Evolutionary conservation across 2,888 invertebrate species (phyloP), one percentile per base, ranked within the genome.

Genomic region (Volucella bombylans): DNA sequence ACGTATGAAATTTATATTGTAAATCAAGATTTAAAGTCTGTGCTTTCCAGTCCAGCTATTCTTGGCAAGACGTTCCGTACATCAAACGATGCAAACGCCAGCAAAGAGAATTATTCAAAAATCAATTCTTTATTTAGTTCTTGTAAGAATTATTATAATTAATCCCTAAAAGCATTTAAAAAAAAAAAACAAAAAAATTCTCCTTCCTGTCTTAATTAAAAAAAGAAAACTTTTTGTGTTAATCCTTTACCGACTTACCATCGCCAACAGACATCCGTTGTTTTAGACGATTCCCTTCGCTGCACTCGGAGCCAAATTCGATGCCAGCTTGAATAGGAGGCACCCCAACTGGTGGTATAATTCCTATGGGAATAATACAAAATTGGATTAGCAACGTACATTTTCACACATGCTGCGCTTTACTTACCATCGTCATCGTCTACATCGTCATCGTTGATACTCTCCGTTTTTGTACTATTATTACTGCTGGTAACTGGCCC

Each of bases 231-330:
- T 38, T 62, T 62, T 39, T 9, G 15, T 38, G 4, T 39, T 12
- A 18, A 31, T 43, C 18, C 23, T 23, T 45, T 39, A 47, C 31
- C 18, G 1, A 87, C 89, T 88, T 87, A 89, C 89, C 87, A 85
- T 80, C 87, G 82, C 80, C 77, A 15, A 87, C 86, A 62, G 87
- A 74, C n/a, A 80, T 67, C 57, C 87, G 77, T 69, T 54, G 57
- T 49, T 77, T 90, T 85, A 90, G 90, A 87, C 92, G 89, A 80
- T 91, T 88, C 87, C 89, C 90, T 90, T 94, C 94, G 57, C 93
- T 88, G 90, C 94, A 94, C 90, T 95, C 95, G 4, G 94, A 93
- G 57, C 94, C 95, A 86, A 94, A 91, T 92, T 94, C 95, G 87
- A 95, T 94, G 87, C 94, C 94, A 79, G 93, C 92, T 88, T 94